Conservation (phyloP, 2,113 vertebrate species). For the Lophochroa leadbeateri region DNA sequence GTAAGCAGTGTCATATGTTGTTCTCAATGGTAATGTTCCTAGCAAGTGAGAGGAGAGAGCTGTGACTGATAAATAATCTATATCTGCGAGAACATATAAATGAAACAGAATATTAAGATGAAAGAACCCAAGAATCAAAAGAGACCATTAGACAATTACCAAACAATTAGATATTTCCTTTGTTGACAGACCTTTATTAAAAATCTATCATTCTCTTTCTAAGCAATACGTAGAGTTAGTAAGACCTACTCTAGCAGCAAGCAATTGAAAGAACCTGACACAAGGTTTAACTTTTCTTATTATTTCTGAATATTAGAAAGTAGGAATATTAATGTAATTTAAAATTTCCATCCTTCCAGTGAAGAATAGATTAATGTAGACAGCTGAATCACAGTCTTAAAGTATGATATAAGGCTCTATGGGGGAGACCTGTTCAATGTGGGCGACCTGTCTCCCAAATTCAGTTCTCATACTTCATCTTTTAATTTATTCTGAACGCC, state of each 20-base stretch:
- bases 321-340: neutral
- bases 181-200: neutral
- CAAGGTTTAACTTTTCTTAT: neutral
- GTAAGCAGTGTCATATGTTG: neutral
- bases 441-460: slow-evolving; percentile 38
- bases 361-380: neutral
- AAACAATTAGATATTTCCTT: neutral
- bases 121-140: slow-evolving; percentile 10
- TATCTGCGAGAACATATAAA: neutral
- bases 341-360: neutral
- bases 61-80: slow-evolving; percentile 22
- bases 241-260: neutral
- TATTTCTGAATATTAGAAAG: neutral
- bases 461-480: slow-evolving; percentile 36
- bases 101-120: neutral
- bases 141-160: neutral
- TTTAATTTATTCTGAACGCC: slow-evolving; percentile 45
- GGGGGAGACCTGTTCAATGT: slow-evolving; percentile 46
- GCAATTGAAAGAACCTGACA: neutral
- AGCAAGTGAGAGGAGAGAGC: neutral
- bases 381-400: neutral
- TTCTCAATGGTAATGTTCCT: neutral
- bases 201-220: neutral
- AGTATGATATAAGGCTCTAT: slow-evolving; percentile 8
- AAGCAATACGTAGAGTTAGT: neutral